Conservation (phyloP, 2,113 vertebrate species). For the Callorhinus ursinus region DNA sequence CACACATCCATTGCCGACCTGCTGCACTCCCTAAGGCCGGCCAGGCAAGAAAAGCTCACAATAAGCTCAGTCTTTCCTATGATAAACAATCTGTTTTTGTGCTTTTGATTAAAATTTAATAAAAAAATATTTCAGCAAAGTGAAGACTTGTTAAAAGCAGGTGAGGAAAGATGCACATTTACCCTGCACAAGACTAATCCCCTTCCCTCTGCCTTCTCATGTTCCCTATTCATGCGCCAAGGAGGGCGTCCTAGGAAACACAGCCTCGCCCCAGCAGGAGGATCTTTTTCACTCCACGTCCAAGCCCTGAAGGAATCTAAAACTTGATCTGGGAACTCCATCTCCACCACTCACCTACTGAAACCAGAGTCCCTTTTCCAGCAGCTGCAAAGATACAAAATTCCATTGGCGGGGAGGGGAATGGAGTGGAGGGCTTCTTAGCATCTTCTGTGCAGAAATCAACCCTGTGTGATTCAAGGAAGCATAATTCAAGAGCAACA, state of each 20-base stretch:
- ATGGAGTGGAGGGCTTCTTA: not conserved
- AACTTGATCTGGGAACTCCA: slow-evolving; percentile 48
- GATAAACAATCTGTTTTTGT: slow-evolving; percentile 84
- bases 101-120: slow-evolving; percentile 90
- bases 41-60: slow-evolving; percentile 42
- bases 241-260: slow-evolving; percentile 12
- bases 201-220: slow-evolving; percentile 80
- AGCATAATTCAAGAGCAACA: slow-evolving; percentile 63
- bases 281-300: slow-evolving; percentile 11
- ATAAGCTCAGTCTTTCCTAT: slow-evolving; percentile 73
- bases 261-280: not conserved
- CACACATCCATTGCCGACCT: not conserved
- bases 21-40: slow-evolving; percentile 52
- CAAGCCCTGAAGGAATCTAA: slow-evolving; percentile 63
- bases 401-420: not conserved
- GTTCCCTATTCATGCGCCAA: slow-evolving; percentile 79
- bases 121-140: slow-evolving; percentile 83
- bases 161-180: slow-evolving; percentile 88
- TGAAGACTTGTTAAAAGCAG: slow-evolving; percentile 83
- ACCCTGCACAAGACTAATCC: slow-evolving; percentile 79
- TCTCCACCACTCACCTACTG: slow-evolving; percentile 59
- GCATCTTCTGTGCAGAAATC: slow-evolving; percentile 42
- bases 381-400: slow-evolving; percentile 63
- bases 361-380: slow-evolving; percentile 64
- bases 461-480: slow-evolving; percentile 61